These are phyloP conservation scores for Acanthurus tractus DNA, from an alignment of 2,797 vertebrate genomes.

Conservation along the genomic window DNA sequence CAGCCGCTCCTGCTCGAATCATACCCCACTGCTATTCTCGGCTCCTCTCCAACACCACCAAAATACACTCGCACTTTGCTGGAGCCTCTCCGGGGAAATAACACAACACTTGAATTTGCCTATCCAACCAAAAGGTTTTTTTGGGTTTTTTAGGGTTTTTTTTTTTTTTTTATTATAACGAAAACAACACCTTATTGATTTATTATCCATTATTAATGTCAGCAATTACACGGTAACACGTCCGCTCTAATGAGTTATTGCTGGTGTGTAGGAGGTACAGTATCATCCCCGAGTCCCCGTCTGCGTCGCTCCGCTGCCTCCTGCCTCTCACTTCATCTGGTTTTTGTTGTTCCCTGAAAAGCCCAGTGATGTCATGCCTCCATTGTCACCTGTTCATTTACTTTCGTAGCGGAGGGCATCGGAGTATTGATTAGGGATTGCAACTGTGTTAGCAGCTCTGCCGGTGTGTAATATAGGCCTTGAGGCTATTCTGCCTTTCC, in stretches of 20 bases:
- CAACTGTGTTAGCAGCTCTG: conserved; percentile 92
- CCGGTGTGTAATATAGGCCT: conserved; percentile 92
- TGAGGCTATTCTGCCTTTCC: conserved; percentile 83
- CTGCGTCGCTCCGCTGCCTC: conserved; percentile 14
- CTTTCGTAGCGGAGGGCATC: conserved; percentile 83
- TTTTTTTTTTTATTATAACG: background rate
- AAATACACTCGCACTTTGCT: conserved; percentile 40
- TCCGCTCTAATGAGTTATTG: conserved; percentile 15
- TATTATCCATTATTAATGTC: conserved; percentile 46
- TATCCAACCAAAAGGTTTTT: conserved; percentile 3
- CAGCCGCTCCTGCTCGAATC: conserved; percentile 28
- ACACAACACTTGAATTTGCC: conserved; percentile 34
- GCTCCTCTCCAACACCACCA: conserved; percentile 47
- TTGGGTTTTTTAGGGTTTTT: too few relatives aligned
- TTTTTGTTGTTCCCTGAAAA: conserved; percentile 79
- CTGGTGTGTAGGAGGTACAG: conserved; percentile 14
- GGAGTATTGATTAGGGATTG: conserved; percentile 89
- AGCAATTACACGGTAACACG: conserved; percentile 31
- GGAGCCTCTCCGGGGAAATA: conserved; percentile 40
- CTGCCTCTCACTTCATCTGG: conserved; percentile 75
- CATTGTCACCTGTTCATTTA: conserved; percentile 87
- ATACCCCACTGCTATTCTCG: conserved; percentile 22
- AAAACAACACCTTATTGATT: conserved; percentile 18
- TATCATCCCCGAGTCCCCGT: conserved; percentile 7
- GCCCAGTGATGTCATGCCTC: conserved; percentile 91